Base-by-base conservation (phyloP, 2,797 vertebrate genomes). In the Dermochelys coriacea region DNA sequence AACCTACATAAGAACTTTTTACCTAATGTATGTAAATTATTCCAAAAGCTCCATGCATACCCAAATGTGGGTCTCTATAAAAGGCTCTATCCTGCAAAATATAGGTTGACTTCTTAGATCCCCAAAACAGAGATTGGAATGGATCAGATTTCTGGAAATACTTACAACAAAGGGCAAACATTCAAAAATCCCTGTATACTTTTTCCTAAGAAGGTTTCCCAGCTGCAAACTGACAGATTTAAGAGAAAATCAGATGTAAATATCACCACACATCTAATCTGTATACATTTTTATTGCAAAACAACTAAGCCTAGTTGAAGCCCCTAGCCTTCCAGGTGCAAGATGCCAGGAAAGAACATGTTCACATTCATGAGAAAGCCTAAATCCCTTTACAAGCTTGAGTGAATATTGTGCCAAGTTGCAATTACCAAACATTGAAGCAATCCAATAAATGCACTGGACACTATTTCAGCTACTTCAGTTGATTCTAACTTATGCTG, bases 51-150 rank as follows among this genome's bases (percentile, higher is more conserved):
- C 51, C 27, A 45, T n/a, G 37, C 52, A 45, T 83, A 7, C 18
- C n/a, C 78, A 34, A 27, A 23, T 68, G 51, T 18, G 25, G 15
- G 12, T 27, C 37, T 21, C 27, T 11, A 27, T 11, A 41, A 51
- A 19, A 12, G 80, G 94, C 71, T 14, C 51, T 89, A n/a, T 5
- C 45, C 47, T 90, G 87, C 90, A 90, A 93, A 93, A 64, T 10
- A 47, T 0, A 0, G 87, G 51, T 6, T 1, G 31, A 47, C 45
- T 77, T 77, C 14, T 80, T 10, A 0, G 9, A 12, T 27, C 0
- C n/a, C 0, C 84, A 59, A 91, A 80, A 1, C 10, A 78, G n/a
- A 4, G 34, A 86, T 86, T 52, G 59, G n/a, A 86, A 90, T 91
- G 91, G n/a, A 9, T 45, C 68, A 90, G 15, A 77, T 77, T 77